Base-by-base conservation (phyloP, 2,888 invertebrate genomes). In the Scrobipalpa costella region DNA sequence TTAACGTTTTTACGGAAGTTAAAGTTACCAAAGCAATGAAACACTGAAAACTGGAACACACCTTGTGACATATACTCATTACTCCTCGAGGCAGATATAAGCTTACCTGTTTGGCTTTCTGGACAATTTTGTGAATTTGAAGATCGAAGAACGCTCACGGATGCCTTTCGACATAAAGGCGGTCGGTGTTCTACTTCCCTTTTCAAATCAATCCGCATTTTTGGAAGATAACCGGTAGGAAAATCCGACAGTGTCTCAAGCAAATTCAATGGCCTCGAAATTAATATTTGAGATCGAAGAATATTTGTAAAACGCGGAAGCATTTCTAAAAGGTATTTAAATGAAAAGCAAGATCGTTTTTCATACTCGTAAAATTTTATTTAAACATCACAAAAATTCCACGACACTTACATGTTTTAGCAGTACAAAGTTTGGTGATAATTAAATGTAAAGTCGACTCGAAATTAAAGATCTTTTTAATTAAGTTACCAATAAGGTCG, bases 321-420 rank as follows among this genome's bases (percentile, higher is more conserved):
- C 2, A 27, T 27, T 27, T 27, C 27, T 27, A 27, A 27, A 2
- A 27, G 5, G 27, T 27, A 27, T 27, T 34, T 13, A 55, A 55
- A 55, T 34, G 13, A 55, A 55, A 55, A 6, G 34, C 34, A 0
- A 34, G n/a, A 55, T n/a, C n/a, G 33, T 55, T 55, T 49, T 34
- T 27, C 8, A 34, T 55, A 34, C n/a, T 55, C 34, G 55, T 55
- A 70, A 78, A 78, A 72, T 74, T 84, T 87, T 85, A 84, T 83
- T 83, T 72, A 77, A 85, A 84, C 87, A 85, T 86, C 86, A 86
- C 83, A 86, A 86, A 81, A 34, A 52, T 27, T 52, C 34, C 21
- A 52, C 13, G 21, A 52, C 13, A 52, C 21, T 21, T 50, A 9
- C 15, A 49, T n/a, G 5, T 11, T 52, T 52, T 13, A 13, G 19